These are phyloP conservation scores for Bos indicus DNA, from an alignment of 2,113 vertebrate genomes.

Conservation along the genomic window DNA sequence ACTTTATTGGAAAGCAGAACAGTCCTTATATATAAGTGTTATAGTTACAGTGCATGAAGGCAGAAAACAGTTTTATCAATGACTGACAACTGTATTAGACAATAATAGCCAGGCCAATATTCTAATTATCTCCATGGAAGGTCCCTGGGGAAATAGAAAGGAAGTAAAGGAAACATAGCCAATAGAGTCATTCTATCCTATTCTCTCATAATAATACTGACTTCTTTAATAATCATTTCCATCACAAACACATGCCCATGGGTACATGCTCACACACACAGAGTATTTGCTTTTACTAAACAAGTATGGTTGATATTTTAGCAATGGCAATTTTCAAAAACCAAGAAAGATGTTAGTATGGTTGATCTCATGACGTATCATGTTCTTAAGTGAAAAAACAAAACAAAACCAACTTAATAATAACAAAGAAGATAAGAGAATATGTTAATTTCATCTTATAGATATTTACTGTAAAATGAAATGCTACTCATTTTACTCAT, in stretches of 20 bases:
- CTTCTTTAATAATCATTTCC: not conserved
- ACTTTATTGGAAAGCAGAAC: not conserved
- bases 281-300: not conserved
- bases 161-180: not conserved
- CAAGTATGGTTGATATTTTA: slow-evolving; percentile 48
- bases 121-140: not conserved
- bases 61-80: not conserved
- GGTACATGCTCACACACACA: not conserved
- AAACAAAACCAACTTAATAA: not conserved
- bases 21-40: not conserved
- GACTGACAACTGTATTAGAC: not conserved
- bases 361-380: slow-evolving; percentile 10
- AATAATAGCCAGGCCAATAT: not conserved
- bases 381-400: slow-evolving; percentile 61
- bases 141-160: not conserved
- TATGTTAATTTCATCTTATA: slow-evolving; percentile 43
- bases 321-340: slow-evolving; percentile 18
- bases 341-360: slow-evolving; percentile 35
- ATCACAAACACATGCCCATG: not conserved
- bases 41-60: not conserved
- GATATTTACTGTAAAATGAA: not conserved
- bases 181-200: not conserved
- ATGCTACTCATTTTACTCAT: not conserved
- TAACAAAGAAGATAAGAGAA: slow-evolving; percentile 36
- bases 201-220: not conserved